These are phyloP conservation scores for Coptotermes formosanus DNA, from an alignment of 1,140 invertebrate genomes.

Conservation along the genomic window DNA sequence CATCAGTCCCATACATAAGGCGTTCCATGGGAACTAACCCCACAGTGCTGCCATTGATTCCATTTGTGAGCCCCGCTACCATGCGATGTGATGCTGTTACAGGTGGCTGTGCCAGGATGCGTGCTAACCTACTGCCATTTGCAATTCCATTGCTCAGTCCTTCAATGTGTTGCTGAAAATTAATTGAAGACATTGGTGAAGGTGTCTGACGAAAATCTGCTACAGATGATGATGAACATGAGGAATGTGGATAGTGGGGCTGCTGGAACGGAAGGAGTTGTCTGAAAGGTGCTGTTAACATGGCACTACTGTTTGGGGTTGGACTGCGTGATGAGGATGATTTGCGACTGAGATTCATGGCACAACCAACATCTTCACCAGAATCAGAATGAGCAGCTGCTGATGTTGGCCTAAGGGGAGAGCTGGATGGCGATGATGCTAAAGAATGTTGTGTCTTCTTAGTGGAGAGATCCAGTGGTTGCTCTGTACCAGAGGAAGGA, in stretches of 20 bases:
- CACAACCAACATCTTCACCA: constrained; percentile 56
- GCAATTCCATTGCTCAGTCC: constrained; percentile 23
- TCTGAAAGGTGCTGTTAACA: constrained; percentile 54
- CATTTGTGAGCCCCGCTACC: constrained; percentile 30
- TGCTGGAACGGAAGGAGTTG: constrained; percentile 40
- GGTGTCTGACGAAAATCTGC: constrained; percentile 17
- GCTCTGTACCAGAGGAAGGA: constrained; percentile 57
- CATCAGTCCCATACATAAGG: constrained; percentile 51
- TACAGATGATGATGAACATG: constrained; percentile 27
- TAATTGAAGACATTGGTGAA: not conserved
- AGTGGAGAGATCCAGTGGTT: constrained; percentile 85
- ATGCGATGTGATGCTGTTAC: constrained; percentile 18
- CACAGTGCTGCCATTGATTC: constrained; percentile 41
- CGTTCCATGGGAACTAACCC: constrained; percentile 59
- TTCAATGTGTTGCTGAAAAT: constrained; percentile 8
- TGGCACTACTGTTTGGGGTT: constrained; percentile 44
- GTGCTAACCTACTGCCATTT: constrained; percentile 44
- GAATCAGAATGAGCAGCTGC: constrained; percentile 57
- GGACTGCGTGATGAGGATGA: constrained; percentile 57
- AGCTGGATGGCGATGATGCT: constrained; percentile 58
- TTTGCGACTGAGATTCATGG: constrained; percentile 68
- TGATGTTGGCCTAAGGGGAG: constrained; percentile 55
- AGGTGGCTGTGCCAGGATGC: constrained; percentile 51
- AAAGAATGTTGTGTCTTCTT: constrained; percentile 59
- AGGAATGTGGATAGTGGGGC: constrained; percentile 31